Evolutionary conservation across 1,140 invertebrate genomes (phyloP), one percentile per base, ranked within the genome.

Genomic region (Aphidius gifuensis): DNA sequence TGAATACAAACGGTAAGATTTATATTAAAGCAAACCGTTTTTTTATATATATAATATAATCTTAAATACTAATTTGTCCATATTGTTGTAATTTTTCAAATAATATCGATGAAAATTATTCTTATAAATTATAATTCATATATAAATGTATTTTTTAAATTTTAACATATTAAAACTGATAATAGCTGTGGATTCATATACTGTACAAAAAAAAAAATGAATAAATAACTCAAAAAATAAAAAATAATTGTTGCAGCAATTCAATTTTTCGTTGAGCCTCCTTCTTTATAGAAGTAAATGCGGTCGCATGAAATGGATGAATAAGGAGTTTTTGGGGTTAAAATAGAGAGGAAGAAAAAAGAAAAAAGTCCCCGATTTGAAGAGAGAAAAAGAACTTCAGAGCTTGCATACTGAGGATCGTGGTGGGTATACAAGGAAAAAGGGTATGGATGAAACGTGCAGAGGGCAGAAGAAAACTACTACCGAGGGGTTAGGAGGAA

Each of bases 391-490:
- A 43, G 53, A 55, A 38, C 11, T 11, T 53, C 32, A 53, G 88
- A 85, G 71, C 82, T 92, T 66, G 85, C 23, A 32, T 32, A 32
- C 23, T 32, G 23, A 32, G 23, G 4, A 32, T 32, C 92, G 50
- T 92, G 90, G 84, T 90, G 92, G 78, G 90, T 92, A 77, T 90
- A 92, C 83, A 92, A 90, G 86, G 89, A 91, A 76, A 92, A 92
- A 80, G 83, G 91, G 71, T 83, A 92, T 92, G 80, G 72, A 70
- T 49, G 68, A 68, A 60, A 70, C 65, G 69, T 69, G 67, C 62
- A 68, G 60, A 58, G 62, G 21, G 62, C 62, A 9, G 83, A 78
- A 66, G 84, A 83, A 62, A 32, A 32, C 23, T 32, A 32, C 23
- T 32, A 32, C 23, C 23, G 76, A 80, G 46, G 75, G 78, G 46